Evolutionary conservation across 2,888 invertebrate species (phyloP), one percentile per base, ranked within the genome.

Genomic region (Hirtodrosophila cameraria): DNA sequence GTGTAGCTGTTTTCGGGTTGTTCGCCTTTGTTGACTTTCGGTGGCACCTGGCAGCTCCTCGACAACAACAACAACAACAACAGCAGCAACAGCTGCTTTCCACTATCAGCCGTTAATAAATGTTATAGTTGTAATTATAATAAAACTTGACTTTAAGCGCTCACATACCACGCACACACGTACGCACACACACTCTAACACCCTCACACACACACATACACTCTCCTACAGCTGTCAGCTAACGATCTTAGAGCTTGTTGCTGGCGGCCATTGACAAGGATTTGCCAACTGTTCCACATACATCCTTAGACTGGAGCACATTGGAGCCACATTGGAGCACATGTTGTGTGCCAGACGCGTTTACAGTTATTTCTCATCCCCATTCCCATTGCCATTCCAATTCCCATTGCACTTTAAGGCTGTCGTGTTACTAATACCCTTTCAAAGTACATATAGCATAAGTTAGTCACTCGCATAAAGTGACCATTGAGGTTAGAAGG

Each of bases 61-160:
- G 33, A 42, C 61, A 23, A 30, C 38, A 49, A 31, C 50, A 45
- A 7, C 61, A 33, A 18, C 20, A 63, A 7, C 18, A 39, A 27
- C 35, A 39, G 16, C 52, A 57, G 54, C 57, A 65, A 50, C 78
- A 75, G 61, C 76, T 76, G 79, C 46, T 36, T 16, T 27, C 46
- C 70, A 73, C 82, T 64, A 58, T 70, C 69, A 61, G 58, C 66
- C 81, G 75, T 83, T 83, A 83, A 83, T 86, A 83, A 81, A 77
- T 81, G 83, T 81, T 86, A 86, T 83, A 86, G 79, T 86, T 84
- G 79, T 83, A 83, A 83, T 83, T 83, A 83, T 86, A 86, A 83
- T 83, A 83, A 83, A 83, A 78, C 79, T 83, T 83, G 84, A 86
- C 83, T 76, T 74, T 68, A 71, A 73, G 63, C 71, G 43, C 41